A percentile compares a stretch with the other conserved stretches of the same genome.
Evolutionary conservation across 2,113 vertebrate genomes (phyloP).

Genomic region (Reinhardtius hippoglossoides): DNA sequence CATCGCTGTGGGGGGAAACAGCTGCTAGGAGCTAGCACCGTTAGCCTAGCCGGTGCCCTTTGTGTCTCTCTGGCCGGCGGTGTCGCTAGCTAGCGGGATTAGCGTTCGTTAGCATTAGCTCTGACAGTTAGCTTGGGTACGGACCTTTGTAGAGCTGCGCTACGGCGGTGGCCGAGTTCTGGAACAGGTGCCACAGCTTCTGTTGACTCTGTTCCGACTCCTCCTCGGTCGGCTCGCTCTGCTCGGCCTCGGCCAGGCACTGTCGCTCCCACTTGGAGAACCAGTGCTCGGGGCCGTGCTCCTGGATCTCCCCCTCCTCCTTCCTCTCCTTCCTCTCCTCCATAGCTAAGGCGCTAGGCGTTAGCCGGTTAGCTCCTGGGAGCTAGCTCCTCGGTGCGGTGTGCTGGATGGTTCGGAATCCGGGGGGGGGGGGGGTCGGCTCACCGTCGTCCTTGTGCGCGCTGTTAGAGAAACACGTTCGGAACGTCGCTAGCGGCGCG

Average conservation of each 20-base stretch:
- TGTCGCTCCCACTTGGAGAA: constrained; percentile 98
- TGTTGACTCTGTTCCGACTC: constrained; percentile 91
- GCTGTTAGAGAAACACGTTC: background rate
- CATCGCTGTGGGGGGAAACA: background rate
- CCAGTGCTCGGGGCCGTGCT: constrained; percentile 97
- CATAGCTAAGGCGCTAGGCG: constrained; percentile 72
- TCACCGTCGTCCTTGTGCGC: background rate
- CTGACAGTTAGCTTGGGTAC: constrained; percentile 29
- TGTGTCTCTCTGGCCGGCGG: constrained; percentile 57
- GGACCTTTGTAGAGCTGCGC: constrained; percentile 98
- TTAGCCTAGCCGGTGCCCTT: constrained; percentile 63
- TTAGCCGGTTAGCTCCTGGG: constrained; percentile 41
- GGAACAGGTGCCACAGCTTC: constrained; percentile 96
- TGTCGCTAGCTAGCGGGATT: constrained; percentile 29
- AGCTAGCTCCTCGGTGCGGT: constrained; percentile 43
- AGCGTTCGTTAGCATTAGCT: constrained; percentile 43
- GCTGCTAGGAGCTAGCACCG: background rate
- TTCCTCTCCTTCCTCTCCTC: constrained; percentile 94
- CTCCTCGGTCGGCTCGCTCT: constrained; percentile 88
- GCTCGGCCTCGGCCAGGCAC: constrained; percentile 93
- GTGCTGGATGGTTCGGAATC: background rate
- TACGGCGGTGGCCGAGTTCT: constrained; percentile 94
- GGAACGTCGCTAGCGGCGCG: background rate
- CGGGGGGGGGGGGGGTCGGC: background rate
- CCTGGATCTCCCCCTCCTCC: constrained; percentile 95